A percentile compares a stretch with the other conserved stretches of the same genome.
Conservation (phyloP, 2,113 vertebrate species). For the Eulemur macaco region DNA sequence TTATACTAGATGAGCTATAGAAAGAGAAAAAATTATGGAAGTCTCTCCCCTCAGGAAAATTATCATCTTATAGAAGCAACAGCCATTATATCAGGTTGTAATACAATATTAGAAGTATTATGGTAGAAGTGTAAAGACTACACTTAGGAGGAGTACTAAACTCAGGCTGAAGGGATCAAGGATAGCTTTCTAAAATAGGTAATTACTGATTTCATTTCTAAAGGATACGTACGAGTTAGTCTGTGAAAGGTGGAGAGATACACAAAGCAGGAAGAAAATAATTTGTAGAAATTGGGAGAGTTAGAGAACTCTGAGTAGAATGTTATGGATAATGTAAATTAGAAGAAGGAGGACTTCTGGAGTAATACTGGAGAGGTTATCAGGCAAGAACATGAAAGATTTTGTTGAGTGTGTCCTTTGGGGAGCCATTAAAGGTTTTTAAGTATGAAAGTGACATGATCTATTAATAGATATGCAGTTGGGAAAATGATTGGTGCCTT, state of each 20-base stretch:
- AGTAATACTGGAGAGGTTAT: neutral
- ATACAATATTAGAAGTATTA: neutral
- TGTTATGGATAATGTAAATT: constrained; percentile 1
- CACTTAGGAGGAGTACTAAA: neutral
- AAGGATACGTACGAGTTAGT: neutral
- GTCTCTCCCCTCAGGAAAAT: neutral
- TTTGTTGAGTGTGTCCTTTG: constrained; percentile 17
- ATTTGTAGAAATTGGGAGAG: neutral
- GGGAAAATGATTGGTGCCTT: neutral
- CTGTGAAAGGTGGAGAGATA: neutral
- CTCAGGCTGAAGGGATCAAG: neutral
- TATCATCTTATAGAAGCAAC: neutral
- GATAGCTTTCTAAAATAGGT: neutral
- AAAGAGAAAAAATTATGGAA: constrained; percentile 35
- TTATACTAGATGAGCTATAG: constrained; percentile 16
- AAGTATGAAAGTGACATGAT: neutral
- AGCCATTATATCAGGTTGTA: neutral
- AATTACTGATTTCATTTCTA: constrained; percentile 17
- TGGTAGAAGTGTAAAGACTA: neutral
- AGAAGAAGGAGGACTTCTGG: neutral
- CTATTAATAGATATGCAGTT: neutral
- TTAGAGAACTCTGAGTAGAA: neutral
- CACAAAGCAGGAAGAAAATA: neutral
- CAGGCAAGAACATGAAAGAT: neutral
- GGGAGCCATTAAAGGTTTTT: neutral